Evolutionary conservation across 2,113 vertebrate genomes (phyloP).

Genomic region (Syngnathus floridae): DNA sequence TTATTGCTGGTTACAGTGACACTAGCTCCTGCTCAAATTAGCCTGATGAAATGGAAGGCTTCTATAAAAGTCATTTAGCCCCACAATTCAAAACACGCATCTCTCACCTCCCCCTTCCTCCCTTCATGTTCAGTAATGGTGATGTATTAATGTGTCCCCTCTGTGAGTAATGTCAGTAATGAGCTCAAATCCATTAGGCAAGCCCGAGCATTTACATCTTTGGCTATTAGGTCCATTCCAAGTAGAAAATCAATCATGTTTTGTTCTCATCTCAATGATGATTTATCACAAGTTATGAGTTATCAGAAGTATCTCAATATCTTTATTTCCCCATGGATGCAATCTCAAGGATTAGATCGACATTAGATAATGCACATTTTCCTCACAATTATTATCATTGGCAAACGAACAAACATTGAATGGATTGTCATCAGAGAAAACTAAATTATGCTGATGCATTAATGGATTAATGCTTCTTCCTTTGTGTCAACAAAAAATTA

Average conservation of each 20-base stretch:
- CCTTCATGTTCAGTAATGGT: conserved; percentile 7
- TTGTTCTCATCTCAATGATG: conserved; percentile 1
- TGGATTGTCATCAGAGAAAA: background rate
- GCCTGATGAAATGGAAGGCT: background rate
- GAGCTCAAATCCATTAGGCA: conserved; percentile 8
- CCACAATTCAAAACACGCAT: background rate
- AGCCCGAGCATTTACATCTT: conserved; percentile 4
- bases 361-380: background rate
- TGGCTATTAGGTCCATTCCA: background rate
- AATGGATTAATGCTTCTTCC: background rate
- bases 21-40: conserved; percentile 3
- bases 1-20: conserved; percentile 19
- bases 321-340: background rate
- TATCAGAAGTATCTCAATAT: background rate
- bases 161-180: conserved; percentile 3
- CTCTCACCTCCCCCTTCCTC: background rate
- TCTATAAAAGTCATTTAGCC: background rate
- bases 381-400: background rate
- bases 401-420: background rate
- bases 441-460: background rate
- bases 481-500: background rate
- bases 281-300: background rate
- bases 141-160: conserved; percentile 8
- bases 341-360: background rate
- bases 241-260: conserved; percentile 1